Percentiles rank a stretch among this genome's conserved stretches.
These are phyloP conservation scores for Leptarthrus brevirostris DNA, from an alignment of 2,888 invertebrate species.

Conservation along the genomic window DNA sequence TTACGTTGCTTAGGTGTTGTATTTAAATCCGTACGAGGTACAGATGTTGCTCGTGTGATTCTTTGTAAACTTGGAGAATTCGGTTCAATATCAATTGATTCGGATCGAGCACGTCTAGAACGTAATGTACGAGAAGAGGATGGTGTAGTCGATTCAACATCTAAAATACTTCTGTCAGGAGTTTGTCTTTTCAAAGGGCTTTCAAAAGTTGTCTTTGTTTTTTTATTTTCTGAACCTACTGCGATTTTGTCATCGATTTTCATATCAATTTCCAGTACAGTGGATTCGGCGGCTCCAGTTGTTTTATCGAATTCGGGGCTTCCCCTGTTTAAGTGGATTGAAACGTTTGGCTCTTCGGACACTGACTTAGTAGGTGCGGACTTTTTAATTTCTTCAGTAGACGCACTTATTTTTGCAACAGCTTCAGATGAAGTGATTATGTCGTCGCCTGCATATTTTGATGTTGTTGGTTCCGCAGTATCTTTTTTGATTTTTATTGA, in stretches of 20 bases:
- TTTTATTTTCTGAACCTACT: conserved; percentile 35
- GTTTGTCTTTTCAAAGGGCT: conserved; percentile 10
- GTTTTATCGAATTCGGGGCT: too few relatives aligned
- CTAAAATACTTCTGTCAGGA: not conserved
- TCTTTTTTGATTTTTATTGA: not conserved
- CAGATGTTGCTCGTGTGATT: conserved; percentile 45
- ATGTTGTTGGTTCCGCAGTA: not conserved
- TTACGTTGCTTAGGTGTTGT: conserved; percentile 54
- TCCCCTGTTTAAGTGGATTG: too few relatives aligned
- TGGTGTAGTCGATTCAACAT: not conserved
- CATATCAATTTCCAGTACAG: not conserved
- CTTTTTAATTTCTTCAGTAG: too few relatives aligned
- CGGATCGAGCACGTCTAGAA: conserved; percentile 38
- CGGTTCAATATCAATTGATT: conserved; percentile 43
- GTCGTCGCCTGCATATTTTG: too few relatives aligned
- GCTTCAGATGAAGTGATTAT: not conserved
- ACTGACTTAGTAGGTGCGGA: not conserved
- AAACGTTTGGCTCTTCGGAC: too few relatives aligned
- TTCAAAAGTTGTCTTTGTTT: not conserved
- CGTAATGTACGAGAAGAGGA: conserved; percentile 14
- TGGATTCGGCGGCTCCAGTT: not conserved
- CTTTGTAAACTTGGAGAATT: conserved; percentile 2
- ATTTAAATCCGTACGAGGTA: conserved; percentile 35
- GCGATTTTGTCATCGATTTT: conserved; percentile 29
- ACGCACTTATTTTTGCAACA: too few relatives aligned